Evolutionary conservation across 2,888 invertebrate species (phyloP).

Genomic region (Acanthosepion pharaonis): DNA sequence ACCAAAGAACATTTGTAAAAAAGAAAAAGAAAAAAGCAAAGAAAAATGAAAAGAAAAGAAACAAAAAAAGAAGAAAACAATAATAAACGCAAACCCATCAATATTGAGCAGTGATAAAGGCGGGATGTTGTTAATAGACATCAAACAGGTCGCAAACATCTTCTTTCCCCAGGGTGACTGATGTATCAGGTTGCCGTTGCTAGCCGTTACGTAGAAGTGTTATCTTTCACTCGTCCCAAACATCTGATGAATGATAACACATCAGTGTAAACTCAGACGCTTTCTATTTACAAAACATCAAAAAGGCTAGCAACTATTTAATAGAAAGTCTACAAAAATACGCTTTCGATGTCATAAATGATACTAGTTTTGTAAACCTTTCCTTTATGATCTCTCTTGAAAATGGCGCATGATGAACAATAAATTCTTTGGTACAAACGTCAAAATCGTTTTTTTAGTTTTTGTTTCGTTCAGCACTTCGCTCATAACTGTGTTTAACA

Average conservation of each 20-base stretch:
- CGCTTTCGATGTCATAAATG: no score
- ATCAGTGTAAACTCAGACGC: conserved; percentile 33
- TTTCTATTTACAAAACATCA: not conserved
- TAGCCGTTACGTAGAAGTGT: not conserved
- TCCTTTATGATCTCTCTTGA: no score
- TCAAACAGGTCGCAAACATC: not conserved
- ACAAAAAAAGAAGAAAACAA: not conserved
- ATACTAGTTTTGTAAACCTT: no score
- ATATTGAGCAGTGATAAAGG: conserved; percentile 14
- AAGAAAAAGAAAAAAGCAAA: not conserved
- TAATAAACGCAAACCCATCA: not conserved
- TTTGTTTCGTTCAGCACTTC: no score
- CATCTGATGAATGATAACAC: conserved; percentile 14
- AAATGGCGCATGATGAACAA: no score
- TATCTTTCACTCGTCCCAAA: not conserved
- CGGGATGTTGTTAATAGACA: conserved; percentile 33
- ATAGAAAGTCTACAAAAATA: conserved; percentile 1
- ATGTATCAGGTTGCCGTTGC: not conserved
- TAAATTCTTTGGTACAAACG: no score
- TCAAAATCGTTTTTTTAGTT: no score
- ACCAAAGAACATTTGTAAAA: not conserved
- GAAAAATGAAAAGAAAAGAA: not conserved
- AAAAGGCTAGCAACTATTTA: conserved; percentile 2
- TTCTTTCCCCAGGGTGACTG: not conserved
- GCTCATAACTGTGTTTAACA: no score